Percentiles rank a stretch among this genome's conserved stretches.
Conservation (phyloP, 2,888 invertebrate genomes). For the Dynastes tityus region DNA sequence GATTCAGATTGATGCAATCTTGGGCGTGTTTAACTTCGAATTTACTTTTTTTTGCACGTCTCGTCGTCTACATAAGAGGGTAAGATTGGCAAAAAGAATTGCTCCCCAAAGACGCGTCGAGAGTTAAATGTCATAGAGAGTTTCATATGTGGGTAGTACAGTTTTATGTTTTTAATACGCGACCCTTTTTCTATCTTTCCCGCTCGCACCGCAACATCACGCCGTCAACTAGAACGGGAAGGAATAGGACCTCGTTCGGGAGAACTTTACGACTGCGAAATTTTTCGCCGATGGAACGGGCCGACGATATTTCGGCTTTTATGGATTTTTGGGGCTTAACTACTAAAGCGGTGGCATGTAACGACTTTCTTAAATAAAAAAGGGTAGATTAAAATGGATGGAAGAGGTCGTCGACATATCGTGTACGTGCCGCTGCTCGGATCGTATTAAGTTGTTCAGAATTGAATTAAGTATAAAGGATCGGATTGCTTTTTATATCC, state of each 20-base stretch:
- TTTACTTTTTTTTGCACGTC: constrained; percentile 43
- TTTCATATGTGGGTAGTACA: constrained; percentile 62
- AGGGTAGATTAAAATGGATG: constrained; percentile 40
- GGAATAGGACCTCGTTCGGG: constrained; percentile 28
- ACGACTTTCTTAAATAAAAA: constrained; percentile 52
- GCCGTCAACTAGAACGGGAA: not conserved
- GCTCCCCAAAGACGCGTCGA: constrained; percentile 68
- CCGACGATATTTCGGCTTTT: constrained; percentile 64
- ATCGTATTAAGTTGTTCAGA: constrained; percentile 7
- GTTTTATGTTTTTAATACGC: constrained; percentile 51
- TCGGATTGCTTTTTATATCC: not conserved
- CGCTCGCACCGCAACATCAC: not conserved
- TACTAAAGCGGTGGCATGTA: constrained; percentile 65
- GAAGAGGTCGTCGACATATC: constrained; percentile 31
- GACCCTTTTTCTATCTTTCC: constrained; percentile 35
- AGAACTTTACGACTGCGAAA: constrained; percentile 45
- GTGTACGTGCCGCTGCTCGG: not conserved
- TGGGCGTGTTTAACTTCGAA: constrained; percentile 31
- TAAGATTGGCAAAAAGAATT: constrained; percentile 69
- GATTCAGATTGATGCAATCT: constrained; percentile 24
- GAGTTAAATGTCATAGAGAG: constrained; percentile 67
- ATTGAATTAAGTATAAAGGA: constrained; percentile 9
- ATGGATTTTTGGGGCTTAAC: constrained; percentile 64
- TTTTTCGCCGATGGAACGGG: constrained; percentile 47
- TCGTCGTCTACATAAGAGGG: constrained; percentile 55